These are phyloP conservation scores for Leptobrachium leishanense DNA, from an alignment of 2,113 vertebrate species.

Conservation along the genomic window DNA sequence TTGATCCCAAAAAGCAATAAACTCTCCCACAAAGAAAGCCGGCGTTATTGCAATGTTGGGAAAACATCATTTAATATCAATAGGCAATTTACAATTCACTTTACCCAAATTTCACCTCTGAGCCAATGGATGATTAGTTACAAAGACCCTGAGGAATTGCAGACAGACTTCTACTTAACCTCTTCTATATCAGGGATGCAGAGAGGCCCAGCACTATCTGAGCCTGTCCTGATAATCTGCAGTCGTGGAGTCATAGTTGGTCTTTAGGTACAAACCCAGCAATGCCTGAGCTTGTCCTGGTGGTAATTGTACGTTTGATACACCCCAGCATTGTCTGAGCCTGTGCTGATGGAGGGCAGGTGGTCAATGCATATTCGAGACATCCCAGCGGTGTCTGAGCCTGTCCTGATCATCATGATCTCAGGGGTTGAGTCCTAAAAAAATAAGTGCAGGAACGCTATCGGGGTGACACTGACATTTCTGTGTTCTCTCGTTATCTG, in stretches of 20 bases:
- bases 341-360: neutral
- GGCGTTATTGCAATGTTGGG: conserved; percentile 88
- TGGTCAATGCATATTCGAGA: neutral
- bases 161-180: conserved; percentile 24
- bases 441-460: too few relatives aligned
- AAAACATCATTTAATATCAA: conserved; percentile 90
- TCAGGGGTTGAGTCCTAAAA: neutral
- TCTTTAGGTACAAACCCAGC: neutral
- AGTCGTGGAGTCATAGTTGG: neutral
- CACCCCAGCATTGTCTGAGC: neutral
- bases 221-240: neutral
- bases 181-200: neutral
- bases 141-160: conserved; percentile 54
- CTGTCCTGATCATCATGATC: neutral
- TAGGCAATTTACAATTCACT: conserved; percentile 88
- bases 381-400: neutral
- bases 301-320: neutral
- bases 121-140: conserved; percentile 68
- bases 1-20: conserved; percentile 89
- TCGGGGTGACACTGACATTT: too few relatives aligned
- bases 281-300: neutral
- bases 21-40: conserved; percentile 86
- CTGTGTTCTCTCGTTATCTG: too few relatives aligned
- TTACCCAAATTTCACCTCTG: conserved; percentile 75
- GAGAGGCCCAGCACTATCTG: neutral